phyloP scores from a whole-genome alignment of 1,140 invertebrate genomes.

The Platyscapa corneri region DNA sequence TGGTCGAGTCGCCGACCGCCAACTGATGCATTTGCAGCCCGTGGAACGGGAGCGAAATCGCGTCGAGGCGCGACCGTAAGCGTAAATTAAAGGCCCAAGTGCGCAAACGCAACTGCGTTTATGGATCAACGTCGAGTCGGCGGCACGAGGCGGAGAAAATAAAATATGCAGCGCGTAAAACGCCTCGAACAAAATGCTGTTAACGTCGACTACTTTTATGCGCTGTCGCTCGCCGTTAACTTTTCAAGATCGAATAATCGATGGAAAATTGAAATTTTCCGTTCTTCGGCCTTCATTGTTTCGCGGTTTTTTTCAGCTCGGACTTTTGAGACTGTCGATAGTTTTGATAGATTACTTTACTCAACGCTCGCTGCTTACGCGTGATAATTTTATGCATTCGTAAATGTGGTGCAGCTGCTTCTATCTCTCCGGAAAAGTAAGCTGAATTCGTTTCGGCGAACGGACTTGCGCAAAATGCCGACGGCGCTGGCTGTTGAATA shows the following conservation, averaged over 20 bases:
- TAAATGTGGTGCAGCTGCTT: not conserved
- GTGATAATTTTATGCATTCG: not conserved
- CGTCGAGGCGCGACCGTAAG: not conserved
- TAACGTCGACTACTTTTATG: too few species aligned
- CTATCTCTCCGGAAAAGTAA: not conserved
- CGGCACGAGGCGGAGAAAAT: not conserved
- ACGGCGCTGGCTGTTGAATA: too few species aligned
- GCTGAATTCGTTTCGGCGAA: too few species aligned
- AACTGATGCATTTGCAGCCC: too few species aligned
- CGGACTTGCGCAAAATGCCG: too few species aligned
- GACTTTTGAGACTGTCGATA: not conserved
- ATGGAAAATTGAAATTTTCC: not conserved
- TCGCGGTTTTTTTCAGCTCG: not conserved
- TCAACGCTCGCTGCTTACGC: not conserved
- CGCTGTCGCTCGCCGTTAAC: not conserved
- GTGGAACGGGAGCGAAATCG: not conserved
- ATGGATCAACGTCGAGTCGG: not conserved
- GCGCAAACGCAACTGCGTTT: not conserved
- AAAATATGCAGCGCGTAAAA: conserved; percentile 24
- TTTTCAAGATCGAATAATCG: not conserved
- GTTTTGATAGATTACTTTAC: conserved; percentile 9
- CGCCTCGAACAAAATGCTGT: too few species aligned
- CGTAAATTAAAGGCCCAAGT: conserved; percentile 7
- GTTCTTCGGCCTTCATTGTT: not conserved
- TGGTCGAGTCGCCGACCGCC: too few species aligned